Evolutionary conservation across 2,113 vertebrate genomes (phyloP).

Genomic region (Hemicordylus capensis): DNA sequence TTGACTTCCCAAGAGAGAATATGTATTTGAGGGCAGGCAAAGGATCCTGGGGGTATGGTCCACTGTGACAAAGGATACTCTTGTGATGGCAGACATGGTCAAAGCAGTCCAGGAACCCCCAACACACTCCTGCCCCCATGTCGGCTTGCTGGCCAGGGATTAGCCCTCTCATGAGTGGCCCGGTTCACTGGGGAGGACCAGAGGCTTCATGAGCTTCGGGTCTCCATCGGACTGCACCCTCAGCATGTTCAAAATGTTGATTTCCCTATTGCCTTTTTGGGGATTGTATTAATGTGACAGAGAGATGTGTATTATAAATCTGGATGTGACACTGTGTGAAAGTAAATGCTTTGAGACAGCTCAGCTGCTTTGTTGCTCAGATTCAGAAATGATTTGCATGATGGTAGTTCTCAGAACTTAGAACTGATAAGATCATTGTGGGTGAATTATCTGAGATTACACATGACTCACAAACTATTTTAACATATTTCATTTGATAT

Average conservation of each 20-base stretch:
- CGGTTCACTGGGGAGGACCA: too few species aligned
- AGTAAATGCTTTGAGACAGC: neutral
- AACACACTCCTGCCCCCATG: too few species aligned
- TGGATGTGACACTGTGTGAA: neutral
- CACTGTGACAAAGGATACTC: too few species aligned
- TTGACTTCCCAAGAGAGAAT: too few species aligned
- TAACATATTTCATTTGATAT: neutral
- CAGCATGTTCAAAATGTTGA: neutral
- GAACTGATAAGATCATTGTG: neutral
- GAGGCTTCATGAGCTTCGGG: too few species aligned
- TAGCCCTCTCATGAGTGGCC: too few species aligned
- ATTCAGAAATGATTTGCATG: slow-evolving; percentile 16
- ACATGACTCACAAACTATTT: neutral
- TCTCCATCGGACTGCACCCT: too few species aligned
- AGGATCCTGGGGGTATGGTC: too few species aligned
- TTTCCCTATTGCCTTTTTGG: neutral
- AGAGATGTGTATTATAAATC: neutral
- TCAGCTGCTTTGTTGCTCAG: neutral
- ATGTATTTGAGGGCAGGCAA: too few species aligned
- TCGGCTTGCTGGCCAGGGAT: too few species aligned
- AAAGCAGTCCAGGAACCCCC: too few species aligned
- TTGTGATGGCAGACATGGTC: too few species aligned
- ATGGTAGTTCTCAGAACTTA: slow-evolving; percentile 11
- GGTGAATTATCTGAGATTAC: neutral
- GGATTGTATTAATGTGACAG: neutral